phyloP scores from a whole-genome alignment of 2,113 vertebrate species.

The Canis aureus region DNA sequence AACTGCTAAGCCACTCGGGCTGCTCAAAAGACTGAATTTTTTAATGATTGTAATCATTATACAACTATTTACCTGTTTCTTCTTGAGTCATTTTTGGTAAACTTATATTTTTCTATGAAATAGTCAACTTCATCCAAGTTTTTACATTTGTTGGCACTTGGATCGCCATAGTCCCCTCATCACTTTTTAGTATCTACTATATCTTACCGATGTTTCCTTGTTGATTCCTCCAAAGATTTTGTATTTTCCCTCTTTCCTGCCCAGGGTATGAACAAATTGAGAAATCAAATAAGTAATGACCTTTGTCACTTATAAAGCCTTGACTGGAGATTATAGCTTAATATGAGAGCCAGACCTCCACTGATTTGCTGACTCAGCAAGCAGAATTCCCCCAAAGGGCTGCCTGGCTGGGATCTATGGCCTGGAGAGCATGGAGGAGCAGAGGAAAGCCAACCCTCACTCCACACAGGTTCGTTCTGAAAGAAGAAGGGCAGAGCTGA shows the following conservation, averaged over 20 bases:
- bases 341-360: background rate
- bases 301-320: slow-evolving; percentile 10
- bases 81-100: background rate
- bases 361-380: background rate
- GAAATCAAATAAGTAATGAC: slow-evolving; percentile 18
- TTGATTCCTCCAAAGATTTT: background rate
- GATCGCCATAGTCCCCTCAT: background rate
- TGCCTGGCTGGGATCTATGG: background rate
- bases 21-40: background rate
- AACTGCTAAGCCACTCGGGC: too few relatives aligned
- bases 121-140: background rate
- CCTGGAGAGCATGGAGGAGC: background rate
- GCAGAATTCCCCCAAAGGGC: background rate
- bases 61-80: background rate
- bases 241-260: background rate
- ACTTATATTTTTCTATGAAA: background rate
- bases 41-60: background rate
- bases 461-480: background rate
- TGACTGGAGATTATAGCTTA: background rate
- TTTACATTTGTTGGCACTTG: background rate
- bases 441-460: background rate
- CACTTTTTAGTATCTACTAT: slow-evolving; percentile 5
- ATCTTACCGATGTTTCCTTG: background rate
- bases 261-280: slow-evolving; percentile 28
- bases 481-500: background rate